Evolutionary conservation across 2,113 vertebrate genomes (phyloP).

Genomic region (Misgurnus mizolepis): DNA sequence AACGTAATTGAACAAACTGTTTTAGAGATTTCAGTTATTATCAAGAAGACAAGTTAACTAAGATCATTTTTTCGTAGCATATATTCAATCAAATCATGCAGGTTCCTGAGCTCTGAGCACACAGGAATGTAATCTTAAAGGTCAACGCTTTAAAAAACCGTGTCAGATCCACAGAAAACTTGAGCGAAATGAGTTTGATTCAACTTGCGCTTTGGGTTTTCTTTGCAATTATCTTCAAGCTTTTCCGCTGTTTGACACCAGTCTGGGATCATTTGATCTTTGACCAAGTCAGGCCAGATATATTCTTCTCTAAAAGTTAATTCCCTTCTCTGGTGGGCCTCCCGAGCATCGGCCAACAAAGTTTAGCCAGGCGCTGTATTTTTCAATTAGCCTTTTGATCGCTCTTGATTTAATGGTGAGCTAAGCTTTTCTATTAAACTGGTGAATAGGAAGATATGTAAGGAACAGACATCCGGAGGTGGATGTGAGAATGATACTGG

Average conservation of each 20-base stretch:
- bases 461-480: background rate
- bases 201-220: constrained; percentile 12
- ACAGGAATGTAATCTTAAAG: constrained; percentile 1
- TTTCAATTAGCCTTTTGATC: constrained; percentile 59
- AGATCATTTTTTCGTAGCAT: no score
- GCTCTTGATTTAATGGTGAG: background rate
- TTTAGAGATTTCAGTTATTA: no score
- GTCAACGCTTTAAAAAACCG: background rate
- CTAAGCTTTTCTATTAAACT: constrained; percentile 1
- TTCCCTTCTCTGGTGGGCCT: constrained; percentile 7
- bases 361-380: constrained; percentile 27
- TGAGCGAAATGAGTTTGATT: constrained; percentile 44
- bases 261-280: constrained; percentile 50
- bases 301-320: constrained; percentile 33
- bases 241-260: constrained; percentile 21
- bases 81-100: background rate
- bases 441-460: background rate
- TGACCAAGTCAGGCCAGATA: constrained; percentile 23
- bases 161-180: constrained; percentile 23
- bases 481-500: constrained; percentile 8
- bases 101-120: background rate
- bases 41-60: no score
- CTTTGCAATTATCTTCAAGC: constrained; percentile 50
- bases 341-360: constrained; percentile 39
- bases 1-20: no score